Conservation (phyloP, 2,113 vertebrate genomes). For the Nestor notabilis region DNA sequence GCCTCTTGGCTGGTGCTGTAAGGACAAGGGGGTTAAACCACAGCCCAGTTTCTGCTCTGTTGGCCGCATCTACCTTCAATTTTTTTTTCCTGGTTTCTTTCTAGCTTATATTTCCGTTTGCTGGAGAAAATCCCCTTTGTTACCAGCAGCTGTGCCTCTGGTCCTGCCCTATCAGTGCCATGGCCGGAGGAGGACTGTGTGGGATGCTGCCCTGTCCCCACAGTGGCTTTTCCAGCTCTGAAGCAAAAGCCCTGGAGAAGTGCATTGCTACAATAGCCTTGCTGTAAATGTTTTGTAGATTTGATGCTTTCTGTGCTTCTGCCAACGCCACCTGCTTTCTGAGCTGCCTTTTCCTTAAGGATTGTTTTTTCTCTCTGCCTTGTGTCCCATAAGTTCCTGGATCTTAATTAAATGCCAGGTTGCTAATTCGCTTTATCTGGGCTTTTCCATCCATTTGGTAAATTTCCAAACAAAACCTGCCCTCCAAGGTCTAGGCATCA, state of each 20-base stretch:
- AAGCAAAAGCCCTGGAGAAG: not conserved
- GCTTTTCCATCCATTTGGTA: not conserved
- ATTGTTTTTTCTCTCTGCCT: not conserved
- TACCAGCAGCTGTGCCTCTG: not conserved
- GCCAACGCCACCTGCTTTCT: not conserved
- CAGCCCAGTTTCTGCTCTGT: not conserved
- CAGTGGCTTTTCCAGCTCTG: not conserved
- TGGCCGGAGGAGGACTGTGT: not conserved
- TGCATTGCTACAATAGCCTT: rapidly evolving
- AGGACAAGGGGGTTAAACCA: not conserved
- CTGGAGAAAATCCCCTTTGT: not conserved
- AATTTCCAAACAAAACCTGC: rapidly evolving
- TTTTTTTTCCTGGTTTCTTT: not conserved
- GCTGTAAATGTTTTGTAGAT: not conserved
- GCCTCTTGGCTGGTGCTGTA: rapidly evolving
- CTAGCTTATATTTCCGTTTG: not conserved
- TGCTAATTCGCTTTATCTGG: not conserved
- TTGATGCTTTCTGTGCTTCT: not conserved
- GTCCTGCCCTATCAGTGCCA: not conserved
- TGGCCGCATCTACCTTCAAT: not conserved
- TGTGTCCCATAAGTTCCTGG: not conserved
- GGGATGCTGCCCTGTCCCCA: not conserved
- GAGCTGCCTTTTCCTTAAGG: not conserved
- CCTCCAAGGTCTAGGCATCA: rapidly evolving
- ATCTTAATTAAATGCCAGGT: not conserved